A percentile compares a stretch with the other conserved stretches of the same genome.
These are phyloP conservation scores for Xylocampa areola DNA, from an alignment of 2,888 invertebrate genomes.

Conservation along the genomic window DNA sequence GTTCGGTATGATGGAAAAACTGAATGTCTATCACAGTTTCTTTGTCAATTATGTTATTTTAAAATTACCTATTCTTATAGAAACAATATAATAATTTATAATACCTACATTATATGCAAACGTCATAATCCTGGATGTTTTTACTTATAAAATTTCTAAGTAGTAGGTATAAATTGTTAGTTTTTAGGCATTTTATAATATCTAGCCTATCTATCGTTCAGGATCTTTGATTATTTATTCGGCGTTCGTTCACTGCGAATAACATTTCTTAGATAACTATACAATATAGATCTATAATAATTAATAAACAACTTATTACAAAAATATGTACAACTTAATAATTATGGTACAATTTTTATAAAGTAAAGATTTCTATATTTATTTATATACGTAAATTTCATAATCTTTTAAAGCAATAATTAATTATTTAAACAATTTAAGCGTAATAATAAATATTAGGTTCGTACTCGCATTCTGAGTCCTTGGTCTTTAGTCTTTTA, in stretches of 20 bases:
- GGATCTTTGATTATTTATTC: conserved; percentile 40
- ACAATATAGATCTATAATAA: conserved; percentile 53
- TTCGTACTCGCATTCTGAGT: conserved; percentile 58
- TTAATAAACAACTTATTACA: conserved; percentile 60
- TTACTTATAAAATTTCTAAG: conserved; percentile 53
- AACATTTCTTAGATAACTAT: conserved; percentile 50
- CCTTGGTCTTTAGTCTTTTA: conserved; percentile 65
- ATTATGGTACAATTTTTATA: conserved; percentile 60
- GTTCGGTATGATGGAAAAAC: conserved; percentile 51
- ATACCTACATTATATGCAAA: conserved; percentile 49
- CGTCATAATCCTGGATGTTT: conserved; percentile 49
- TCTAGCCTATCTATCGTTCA: conserved; percentile 58
- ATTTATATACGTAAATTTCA: conserved; percentile 49
- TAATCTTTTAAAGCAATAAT: conserved; percentile 62
- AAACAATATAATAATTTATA: conserved; percentile 44
- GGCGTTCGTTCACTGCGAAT: conserved; percentile 52
- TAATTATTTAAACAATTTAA: conserved; percentile 68
- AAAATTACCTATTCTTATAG: conserved; percentile 52
- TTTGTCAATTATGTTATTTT: conserved; percentile 59
- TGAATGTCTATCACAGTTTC: conserved; percentile 72
- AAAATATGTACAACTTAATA: conserved; percentile 72
- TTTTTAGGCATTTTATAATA: conserved; percentile 57
- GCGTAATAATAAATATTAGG: conserved; percentile 65
- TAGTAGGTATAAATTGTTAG: conserved; percentile 49
- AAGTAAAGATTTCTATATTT: conserved; percentile 57